Evolutionary conservation across 2,888 invertebrate species (phyloP), one percentile per base, ranked within the genome.

Genomic region (Microdon myrmicae): DNA sequence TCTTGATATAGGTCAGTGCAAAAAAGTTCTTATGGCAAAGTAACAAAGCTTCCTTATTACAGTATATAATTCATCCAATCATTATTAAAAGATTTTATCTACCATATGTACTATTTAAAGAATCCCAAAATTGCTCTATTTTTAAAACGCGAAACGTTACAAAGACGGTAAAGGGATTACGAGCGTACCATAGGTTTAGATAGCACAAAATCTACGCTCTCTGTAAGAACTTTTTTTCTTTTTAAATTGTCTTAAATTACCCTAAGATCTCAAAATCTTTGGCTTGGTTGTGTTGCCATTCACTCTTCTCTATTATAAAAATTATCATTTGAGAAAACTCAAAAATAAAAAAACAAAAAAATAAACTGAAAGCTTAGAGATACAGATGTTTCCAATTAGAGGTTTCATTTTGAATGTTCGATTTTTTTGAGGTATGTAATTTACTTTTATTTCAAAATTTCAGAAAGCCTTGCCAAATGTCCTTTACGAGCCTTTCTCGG

Each of bases 331-430:
- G 19, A 39, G 12, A 10, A 23, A 17, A 5, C 9, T n/a, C 7
- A 41, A 20, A 4, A n/a, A 20, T 29, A 29, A n/a, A 29, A 41
- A 41, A 28, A 28, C 20, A 41, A 28, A 29, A n/a, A n/a, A n/a
- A n/a, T n/a, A n/a, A n/a, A n/a, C n/a, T n/a, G n/a, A n/a, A n/a
- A n/a, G n/a, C n/a, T n/a, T n/a, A n/a, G n/a, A n/a, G n/a, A n/a
- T n/a, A n/a, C n/a, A n/a, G n/a, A n/a, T n/a, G n/a, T n/a, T n/a
- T n/a, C n/a, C n/a, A n/a, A n/a, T n/a, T n/a, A n/a, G n/a, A n/a
- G n/a, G n/a, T n/a, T n/a, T n/a, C n/a, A n/a, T n/a, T n/a, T n/a
- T n/a, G n/a, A n/a, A n/a, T n/a, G n/a, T n/a, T n/a, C n/a, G n/a
- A n/a, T n/a, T n/a, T n/a, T n/a, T n/a, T n/a, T n/a, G n/a, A n/a